These are phyloP conservation scores for Apocrypta bakeri DNA, from an alignment of 1,140 invertebrate species.

Conservation along the genomic window DNA sequence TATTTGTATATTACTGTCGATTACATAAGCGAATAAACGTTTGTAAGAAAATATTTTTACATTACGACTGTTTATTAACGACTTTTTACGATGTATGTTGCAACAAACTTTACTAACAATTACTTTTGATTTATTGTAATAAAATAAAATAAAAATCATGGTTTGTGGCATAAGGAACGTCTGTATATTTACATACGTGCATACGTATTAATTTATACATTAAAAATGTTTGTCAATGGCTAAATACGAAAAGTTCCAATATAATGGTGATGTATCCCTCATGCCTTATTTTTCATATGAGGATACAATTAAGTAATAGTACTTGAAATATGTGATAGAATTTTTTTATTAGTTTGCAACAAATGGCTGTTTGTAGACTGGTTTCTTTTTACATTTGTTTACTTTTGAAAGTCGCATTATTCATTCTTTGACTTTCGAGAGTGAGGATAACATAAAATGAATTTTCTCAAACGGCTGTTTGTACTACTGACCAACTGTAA, in stretches of 20 bases:
- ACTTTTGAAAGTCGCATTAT: slow-evolving; percentile 9
- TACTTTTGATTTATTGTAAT: slow-evolving; percentile 37
- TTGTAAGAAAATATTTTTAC: not conserved
- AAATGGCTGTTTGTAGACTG: slow-evolving; percentile 47
- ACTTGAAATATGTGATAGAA: slow-evolving; percentile 49
- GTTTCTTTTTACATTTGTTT: slow-evolving; percentile 40
- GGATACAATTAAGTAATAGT: slow-evolving; percentile 37
- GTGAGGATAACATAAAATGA: slow-evolving; percentile 2
- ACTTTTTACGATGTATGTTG: slow-evolving; percentile 35
- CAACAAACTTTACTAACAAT: slow-evolving; percentile 21
- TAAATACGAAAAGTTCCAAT: slow-evolving; percentile 30
- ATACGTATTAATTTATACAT: slow-evolving; percentile 25
- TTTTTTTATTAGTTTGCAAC: slow-evolving; percentile 46
- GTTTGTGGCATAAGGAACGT: slow-evolving; percentile 27
- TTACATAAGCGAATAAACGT: slow-evolving; percentile 19
- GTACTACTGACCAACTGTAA: slow-evolving; percentile 47
- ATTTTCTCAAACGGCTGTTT: slow-evolving; percentile 35
- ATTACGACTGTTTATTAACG: slow-evolving; percentile 6
- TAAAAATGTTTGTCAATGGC: slow-evolving; percentile 10
- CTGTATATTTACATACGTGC: slow-evolving; percentile 25
- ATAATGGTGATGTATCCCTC: slow-evolving; percentile 24
- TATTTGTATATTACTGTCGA: not conserved
- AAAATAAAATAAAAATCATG: slow-evolving; percentile 38
- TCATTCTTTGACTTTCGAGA: slow-evolving; percentile 15
- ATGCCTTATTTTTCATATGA: slow-evolving; percentile 44